These are phyloP conservation scores for Esox niger DNA, from an alignment of 2,113 vertebrate genomes.

Conservation along the genomic window DNA sequence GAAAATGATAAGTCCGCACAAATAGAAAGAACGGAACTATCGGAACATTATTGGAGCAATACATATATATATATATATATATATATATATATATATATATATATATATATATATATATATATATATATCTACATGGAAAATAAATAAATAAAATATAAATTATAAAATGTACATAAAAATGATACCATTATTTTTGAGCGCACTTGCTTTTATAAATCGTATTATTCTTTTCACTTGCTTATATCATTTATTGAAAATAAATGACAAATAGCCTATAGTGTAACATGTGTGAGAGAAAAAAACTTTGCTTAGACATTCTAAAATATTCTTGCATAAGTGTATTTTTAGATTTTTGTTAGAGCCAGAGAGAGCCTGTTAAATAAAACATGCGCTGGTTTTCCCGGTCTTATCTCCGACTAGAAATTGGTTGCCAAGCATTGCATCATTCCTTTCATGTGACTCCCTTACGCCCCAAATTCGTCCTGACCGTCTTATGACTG, in stretches of 20 bases:
- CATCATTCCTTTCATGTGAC: conserved; percentile 86
- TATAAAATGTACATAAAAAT: not conserved
- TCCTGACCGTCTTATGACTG: conserved; percentile 83
- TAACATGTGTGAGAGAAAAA: conserved; percentile 58
- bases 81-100: not conserved
- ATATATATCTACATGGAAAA: not conserved
- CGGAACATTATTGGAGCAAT: not conserved
- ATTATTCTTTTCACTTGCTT: not conserved
- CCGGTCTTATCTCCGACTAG: conserved; percentile 81
- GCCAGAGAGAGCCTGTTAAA: conserved; percentile 74
- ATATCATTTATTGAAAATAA: not conserved
- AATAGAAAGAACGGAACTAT: no score
- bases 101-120: not conserved
- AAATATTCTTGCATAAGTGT: conserved; percentile 74
- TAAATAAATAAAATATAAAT: conserved; percentile 1
- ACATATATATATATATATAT: not conserved
- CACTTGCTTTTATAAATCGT: no score
- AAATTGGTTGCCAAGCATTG: conserved; percentile 84
- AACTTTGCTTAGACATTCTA: conserved; percentile 70
- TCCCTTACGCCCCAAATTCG: conserved; percentile 83
- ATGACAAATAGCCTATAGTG: conserved; percentile 12
- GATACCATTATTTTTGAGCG: not conserved
- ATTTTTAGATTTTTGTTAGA: conserved; percentile 76
- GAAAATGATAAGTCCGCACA: no score
- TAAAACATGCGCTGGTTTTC: conserved; percentile 82